Base-by-base conservation (phyloP, 2,113 vertebrate genomes). In the Pholis gunnellus region DNA sequence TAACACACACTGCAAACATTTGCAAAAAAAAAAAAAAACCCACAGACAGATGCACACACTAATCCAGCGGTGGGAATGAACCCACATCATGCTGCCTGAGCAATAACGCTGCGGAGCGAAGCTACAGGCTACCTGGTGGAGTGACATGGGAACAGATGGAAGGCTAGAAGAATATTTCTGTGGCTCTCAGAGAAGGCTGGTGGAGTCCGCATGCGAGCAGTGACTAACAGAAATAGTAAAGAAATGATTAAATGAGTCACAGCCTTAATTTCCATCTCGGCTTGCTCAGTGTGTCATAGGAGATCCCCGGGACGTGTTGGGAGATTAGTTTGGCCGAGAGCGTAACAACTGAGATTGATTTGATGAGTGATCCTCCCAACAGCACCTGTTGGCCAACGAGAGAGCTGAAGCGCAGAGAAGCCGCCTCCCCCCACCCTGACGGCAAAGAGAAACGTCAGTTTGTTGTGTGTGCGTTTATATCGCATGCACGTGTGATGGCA, bases 211-310 rank as follows among this genome's bases (percentile, higher is more conserved):
- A 29, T 61, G 20, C 29, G 29, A 88, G 57, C 22, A 66, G 63
- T 86, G 87, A 92, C 72, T 84, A 77, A 87, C 69, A 81, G 76
- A 76, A 81, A 89, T 72, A 87, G 86, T 75, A 57, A 44, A 67
- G 71, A 79, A 76, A 60, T 60, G 69, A 83, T 61, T 36, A 57
- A 78, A 78, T 86, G 82, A 87, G 75, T 88, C 79, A 84, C 31
- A 31, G 83, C 57, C 18, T 82, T 70, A 13, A 86, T 79, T 89
- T 87, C 81, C 69, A 80, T 81, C 77, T 81, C 79, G 79, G 79
- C 78, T 80, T 88, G 73, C 72, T 83, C 68, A 46, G 42, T 54
- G 69, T 80, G 79, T 87, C 82, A 87, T 86, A 88, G 87, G 88
- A 91, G 87, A 88, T 87, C 65, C 87, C 87, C 72, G 2, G 65